A percentile compares a stretch with the other conserved stretches of the same genome.
phyloP scores from a whole-genome alignment of 2,113 vertebrate genomes.

The Danionella cerebrum region DNA sequence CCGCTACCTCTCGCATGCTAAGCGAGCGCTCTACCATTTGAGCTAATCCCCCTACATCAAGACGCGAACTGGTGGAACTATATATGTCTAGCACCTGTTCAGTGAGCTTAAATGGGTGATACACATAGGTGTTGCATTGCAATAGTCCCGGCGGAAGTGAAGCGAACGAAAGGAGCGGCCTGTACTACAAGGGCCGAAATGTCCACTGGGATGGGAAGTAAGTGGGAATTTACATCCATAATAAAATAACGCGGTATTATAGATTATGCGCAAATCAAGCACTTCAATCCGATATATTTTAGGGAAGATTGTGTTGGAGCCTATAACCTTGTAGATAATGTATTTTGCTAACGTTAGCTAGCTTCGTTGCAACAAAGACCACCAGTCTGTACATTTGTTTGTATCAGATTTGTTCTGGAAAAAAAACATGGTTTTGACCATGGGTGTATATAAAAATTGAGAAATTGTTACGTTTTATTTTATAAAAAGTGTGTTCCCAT shows the following conservation, averaged over 20 bases:
- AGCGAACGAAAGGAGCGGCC: neutral
- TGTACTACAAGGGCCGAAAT: slow-evolving; percentile 50
- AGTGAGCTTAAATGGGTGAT: too few species aligned
- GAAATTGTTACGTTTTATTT: too few species aligned
- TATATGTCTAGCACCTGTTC: neutral
- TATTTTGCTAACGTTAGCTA: neutral
- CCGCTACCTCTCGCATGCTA: slow-evolving; percentile 59
- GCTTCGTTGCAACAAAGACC: neutral
- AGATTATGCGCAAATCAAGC: neutral
- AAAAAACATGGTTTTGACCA: too few species aligned
- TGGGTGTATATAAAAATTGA: too few species aligned
- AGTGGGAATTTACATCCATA: slow-evolving; percentile 43
- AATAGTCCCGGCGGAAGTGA: neutral
- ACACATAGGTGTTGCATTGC: neutral
- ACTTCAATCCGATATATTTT: neutral
- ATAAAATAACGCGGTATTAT: neutral
- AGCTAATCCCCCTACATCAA: slow-evolving; percentile 49
- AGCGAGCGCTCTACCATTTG: slow-evolving; percentile 69
- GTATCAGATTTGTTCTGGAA: too few species aligned
- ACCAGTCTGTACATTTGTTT: neutral
- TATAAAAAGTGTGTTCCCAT: too few species aligned
- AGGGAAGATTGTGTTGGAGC: too few species aligned
- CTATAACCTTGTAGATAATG: too few species aligned
- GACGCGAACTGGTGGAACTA: rapidly evolving
- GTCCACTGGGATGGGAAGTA: slow-evolving; percentile 61